These are phyloP conservation scores for Hirtodrosophila histrioides DNA, from an alignment of 2,888 invertebrate species.

Conservation along the genomic window DNA sequence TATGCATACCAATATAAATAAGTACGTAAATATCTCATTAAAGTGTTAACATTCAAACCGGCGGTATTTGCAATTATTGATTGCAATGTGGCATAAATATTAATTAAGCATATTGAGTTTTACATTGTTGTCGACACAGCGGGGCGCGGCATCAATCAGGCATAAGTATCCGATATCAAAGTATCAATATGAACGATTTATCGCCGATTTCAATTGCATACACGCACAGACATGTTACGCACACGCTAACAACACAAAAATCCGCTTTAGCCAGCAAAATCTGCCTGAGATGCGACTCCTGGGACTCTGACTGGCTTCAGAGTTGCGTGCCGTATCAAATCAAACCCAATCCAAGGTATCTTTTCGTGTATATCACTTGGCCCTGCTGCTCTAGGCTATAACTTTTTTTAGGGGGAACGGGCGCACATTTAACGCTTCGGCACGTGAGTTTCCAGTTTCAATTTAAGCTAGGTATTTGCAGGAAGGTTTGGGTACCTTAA, in stretches of 20 bases:
- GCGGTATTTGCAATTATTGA: conserved; percentile 18
- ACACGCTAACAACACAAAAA: conserved; percentile 25
- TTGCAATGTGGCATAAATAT: conserved; percentile 24
- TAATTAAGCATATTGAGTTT: conserved; percentile 18
- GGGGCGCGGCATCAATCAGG: conserved; percentile 14
- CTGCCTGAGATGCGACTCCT: conserved; percentile 45
- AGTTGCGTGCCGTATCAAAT: conserved; percentile 50
- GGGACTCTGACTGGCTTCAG: conserved; percentile 33
- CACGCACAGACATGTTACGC: conserved; percentile 4
- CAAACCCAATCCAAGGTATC: conserved; percentile 44
- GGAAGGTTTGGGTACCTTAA: background rate
- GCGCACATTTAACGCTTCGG: conserved; percentile 43
- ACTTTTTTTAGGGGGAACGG: background rate
- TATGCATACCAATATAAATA: too few relatives aligned
- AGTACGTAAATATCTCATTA: background rate
- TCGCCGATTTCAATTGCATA: conserved; percentile 45
- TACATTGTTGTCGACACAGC: background rate
- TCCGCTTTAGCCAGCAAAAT: conserved; percentile 58
- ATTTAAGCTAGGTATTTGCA: conserved; percentile 4
- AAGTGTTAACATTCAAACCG: too few relatives aligned
- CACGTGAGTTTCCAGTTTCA: conserved; percentile 55
- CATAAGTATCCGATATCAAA: conserved; percentile 21
- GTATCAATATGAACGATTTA: conserved; percentile 55
- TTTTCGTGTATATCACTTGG: conserved; percentile 29
- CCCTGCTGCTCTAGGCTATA: background rate